Percentiles rank a stretch among this genome's conserved stretches.
phyloP scores from a whole-genome alignment of 2,888 invertebrate genomes.

The Vesta saturnalis region DNA sequence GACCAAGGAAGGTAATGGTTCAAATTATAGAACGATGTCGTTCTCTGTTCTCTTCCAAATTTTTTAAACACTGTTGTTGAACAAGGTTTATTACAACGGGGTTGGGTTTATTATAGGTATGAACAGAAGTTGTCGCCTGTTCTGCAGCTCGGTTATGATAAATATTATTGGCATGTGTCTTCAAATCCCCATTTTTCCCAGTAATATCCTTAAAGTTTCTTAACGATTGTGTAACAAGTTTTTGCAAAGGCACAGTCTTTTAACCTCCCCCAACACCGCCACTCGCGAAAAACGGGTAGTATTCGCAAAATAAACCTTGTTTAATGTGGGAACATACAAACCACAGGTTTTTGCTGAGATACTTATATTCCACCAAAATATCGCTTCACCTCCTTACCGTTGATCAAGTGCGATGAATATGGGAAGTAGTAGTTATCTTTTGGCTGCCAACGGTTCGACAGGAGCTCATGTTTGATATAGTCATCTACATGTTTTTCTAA shows the following conservation, averaged over 20 bases:
- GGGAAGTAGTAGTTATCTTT: too few relatives aligned
- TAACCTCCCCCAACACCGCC: not conserved
- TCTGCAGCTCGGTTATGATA: not conserved
- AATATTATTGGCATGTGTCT: not conserved
- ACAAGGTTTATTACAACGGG: not conserved
- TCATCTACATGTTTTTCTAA: not conserved
- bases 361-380: not conserved
- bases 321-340: not conserved
- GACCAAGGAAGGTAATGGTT: not conserved
- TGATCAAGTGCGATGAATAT: not conserved
- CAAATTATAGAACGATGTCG: too few relatives aligned
- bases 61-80: not conserved
- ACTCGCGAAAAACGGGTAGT: not conserved
- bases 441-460: not conserved
- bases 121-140: not conserved
- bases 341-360: not conserved
- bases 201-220: too few relatives aligned
- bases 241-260: not conserved
- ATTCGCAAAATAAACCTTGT: too few relatives aligned
- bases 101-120: not conserved
- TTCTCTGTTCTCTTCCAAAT: too few relatives aligned
- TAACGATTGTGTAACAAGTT: not conserved
- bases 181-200: too few relatives aligned
- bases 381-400: not conserved
- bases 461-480: not conserved